phyloP scores from a whole-genome alignment of 2,888 invertebrate species.

The Teinopalpus imperialis region DNA sequence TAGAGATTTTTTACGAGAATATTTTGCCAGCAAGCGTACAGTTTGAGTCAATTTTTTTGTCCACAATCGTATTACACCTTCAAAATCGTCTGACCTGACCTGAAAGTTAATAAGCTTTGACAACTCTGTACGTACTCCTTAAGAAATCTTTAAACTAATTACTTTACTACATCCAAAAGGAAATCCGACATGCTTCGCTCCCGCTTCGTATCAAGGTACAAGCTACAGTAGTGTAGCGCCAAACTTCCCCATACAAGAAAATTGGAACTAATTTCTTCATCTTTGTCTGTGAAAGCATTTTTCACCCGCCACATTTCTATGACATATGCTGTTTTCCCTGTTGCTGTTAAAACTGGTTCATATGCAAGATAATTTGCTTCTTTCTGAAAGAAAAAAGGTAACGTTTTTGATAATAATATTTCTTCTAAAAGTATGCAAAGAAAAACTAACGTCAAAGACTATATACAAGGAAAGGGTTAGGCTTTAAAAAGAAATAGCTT shows the following conservation, averaged over 20 bases:
- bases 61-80: too few relatives aligned
- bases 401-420: too few relatives aligned
- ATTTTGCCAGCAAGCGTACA: too few relatives aligned
- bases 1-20: too few relatives aligned
- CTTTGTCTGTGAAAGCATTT: slow-evolving; percentile 83
- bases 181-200: slow-evolving; percentile 89
- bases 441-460: too few relatives aligned
- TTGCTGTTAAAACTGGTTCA: slow-evolving; percentile 84
- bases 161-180: slow-evolving; percentile 90
- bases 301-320: slow-evolving; percentile 85
- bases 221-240: slow-evolving; percentile 85
- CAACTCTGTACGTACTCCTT: too few relatives aligned
- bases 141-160: slow-evolving; percentile 48
- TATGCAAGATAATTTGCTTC: slow-evolving; percentile 75
- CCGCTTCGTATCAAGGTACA: slow-evolving; percentile 86
- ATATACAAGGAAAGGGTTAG: too few relatives aligned
- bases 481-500: too few relatives aligned
- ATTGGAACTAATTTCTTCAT: slow-evolving; percentile 85
- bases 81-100: too few relatives aligned
- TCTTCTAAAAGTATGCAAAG: too few relatives aligned
- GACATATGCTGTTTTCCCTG: slow-evolving; percentile 84
- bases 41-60: too few relatives aligned
- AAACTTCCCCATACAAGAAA: slow-evolving; percentile 87
- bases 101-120: too few relatives aligned
- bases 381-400: slow-evolving; percentile 44